A percentile compares a stretch with the other conserved stretches of the same genome.
phyloP scores from a whole-genome alignment of 1,140 invertebrate species.

The Drosophila nigromelanica region DNA sequence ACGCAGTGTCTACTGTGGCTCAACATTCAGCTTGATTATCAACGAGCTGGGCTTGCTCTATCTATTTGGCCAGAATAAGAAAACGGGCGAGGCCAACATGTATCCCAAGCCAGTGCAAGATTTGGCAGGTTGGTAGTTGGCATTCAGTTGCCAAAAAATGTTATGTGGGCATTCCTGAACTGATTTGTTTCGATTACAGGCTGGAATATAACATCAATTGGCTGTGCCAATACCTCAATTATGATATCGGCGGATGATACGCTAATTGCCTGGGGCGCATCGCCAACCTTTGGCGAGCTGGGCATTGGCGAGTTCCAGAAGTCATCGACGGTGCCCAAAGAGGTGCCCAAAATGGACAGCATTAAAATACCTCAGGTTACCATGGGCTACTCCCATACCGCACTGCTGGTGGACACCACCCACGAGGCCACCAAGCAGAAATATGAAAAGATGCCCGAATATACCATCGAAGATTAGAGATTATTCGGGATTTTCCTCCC shows the following conservation, averaged over 20 bases:
- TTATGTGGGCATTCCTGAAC: too few relatives aligned
- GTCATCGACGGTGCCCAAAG: constrained; percentile 94
- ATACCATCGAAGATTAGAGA: constrained; percentile 81
- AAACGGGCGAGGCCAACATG: constrained; percentile 97
- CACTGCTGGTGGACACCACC: constrained; percentile 86
- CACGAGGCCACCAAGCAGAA: constrained; percentile 85
- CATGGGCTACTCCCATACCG: constrained; percentile 93
- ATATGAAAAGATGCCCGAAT: constrained; percentile 84
- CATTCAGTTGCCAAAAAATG: not conserved
- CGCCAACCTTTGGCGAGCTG: constrained; percentile 96
- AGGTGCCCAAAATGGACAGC: constrained; percentile 92
- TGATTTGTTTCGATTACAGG: constrained; percentile 81
- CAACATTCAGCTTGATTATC: constrained; percentile 93
- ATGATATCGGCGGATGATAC: constrained; percentile 95
- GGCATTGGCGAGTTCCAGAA: constrained; percentile 95
- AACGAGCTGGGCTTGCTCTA: constrained; percentile 91
- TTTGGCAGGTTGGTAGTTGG: constrained; percentile 87
- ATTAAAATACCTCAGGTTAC: constrained; percentile 91
- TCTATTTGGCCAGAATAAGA: constrained; percentile 96
- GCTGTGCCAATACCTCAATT: constrained; percentile 91
- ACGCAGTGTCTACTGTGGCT: constrained; percentile 91
- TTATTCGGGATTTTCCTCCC: not conserved
- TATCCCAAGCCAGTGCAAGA: constrained; percentile 98
- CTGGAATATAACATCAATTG: constrained; percentile 94
- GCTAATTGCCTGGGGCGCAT: constrained; percentile 95